phyloP scores from a whole-genome alignment of 2,888 invertebrate species.

The Drosophila sordidapex region DNA sequence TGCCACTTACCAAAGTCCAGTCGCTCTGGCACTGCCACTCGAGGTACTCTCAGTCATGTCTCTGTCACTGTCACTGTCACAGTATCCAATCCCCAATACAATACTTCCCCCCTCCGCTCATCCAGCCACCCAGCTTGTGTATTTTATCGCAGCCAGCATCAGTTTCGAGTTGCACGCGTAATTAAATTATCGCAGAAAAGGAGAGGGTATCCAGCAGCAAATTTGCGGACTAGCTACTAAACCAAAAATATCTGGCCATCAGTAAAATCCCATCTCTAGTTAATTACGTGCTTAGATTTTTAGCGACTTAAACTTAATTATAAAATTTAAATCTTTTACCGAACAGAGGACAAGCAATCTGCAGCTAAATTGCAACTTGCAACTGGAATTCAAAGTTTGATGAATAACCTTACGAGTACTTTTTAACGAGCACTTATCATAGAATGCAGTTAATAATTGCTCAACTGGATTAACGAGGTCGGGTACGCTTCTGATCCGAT shows the following conservation, averaged over 20 bases:
- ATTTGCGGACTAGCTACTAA: constrained; percentile 18
- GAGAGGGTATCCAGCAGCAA: constrained; percentile 33
- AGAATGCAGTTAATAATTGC: not conserved
- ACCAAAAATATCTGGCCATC: constrained; percentile 24
- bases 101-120: not conserved
- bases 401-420: not conserved
- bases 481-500: not conserved
- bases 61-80: constrained; percentile 31
- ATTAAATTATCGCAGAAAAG: constrained; percentile 66
- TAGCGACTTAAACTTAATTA: constrained; percentile 53
- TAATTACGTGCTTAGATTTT: constrained; percentile 65
- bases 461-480: constrained; percentile 2
- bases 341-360: constrained; percentile 1
- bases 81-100: constrained; percentile 1
- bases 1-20: constrained; percentile 55
- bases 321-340: constrained; percentile 22
- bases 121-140: not conserved
- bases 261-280: constrained; percentile 47
- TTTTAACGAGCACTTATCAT: not conserved
- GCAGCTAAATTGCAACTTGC: constrained; percentile 14
- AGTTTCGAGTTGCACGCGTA: constrained; percentile 61
- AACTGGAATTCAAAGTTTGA: constrained; percentile 4
- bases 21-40: constrained; percentile 27
- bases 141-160: constrained; percentile 35
- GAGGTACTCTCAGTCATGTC: constrained; percentile 25